Base-by-base conservation (phyloP, 2,797 vertebrate species). In the Tauraco hartlaubi region DNA sequence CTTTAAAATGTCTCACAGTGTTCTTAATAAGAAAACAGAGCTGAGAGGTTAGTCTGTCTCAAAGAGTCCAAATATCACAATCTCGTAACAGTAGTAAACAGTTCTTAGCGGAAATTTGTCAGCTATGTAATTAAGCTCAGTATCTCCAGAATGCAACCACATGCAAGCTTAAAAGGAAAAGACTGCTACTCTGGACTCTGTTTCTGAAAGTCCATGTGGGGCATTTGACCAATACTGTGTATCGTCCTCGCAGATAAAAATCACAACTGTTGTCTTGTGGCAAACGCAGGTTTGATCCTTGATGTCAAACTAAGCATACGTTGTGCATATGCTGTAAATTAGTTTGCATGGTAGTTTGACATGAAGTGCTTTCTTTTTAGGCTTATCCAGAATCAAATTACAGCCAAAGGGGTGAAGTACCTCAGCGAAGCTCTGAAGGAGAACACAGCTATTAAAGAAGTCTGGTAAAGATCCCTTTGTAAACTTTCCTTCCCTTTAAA, bases 311-410 rank as follows among this genome's bases (percentile, higher is more conserved):
- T 92, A 28, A 89, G 43, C 0, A 0, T 41, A 54, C 33, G 48
- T 39, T 35, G 20, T 75, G 28, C 23, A 5, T 2, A 9, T 1
- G 6, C 88, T 81, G 35, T 61, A 59, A 59, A 59, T 52, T 14
- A 52, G 49, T 72, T 67, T 58, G 52, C 21, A 3, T 51, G 23
- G 54, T 72, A 23, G 37, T 67, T 63, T 96, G 79, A 94, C 75
- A 37, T 44, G n/a, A 74, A 61, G 25, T 63, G 16, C 28, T 51
- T 92, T 88, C 56, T 94, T 96, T 93, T 69, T 61, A 99, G 99
- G 99, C 98, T 99, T 85, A 99, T 99, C 74, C 98, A 97, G 95
- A 99, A 99, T 95, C 96, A 94, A 92, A 98, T 99, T 88, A 99
- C 99, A 18, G 98, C 97, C 92, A 95, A 89, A 35, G 99, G 99